phyloP scores from a whole-genome alignment of 1,140 invertebrate species.

The Metaphire vulgaris region DNA sequence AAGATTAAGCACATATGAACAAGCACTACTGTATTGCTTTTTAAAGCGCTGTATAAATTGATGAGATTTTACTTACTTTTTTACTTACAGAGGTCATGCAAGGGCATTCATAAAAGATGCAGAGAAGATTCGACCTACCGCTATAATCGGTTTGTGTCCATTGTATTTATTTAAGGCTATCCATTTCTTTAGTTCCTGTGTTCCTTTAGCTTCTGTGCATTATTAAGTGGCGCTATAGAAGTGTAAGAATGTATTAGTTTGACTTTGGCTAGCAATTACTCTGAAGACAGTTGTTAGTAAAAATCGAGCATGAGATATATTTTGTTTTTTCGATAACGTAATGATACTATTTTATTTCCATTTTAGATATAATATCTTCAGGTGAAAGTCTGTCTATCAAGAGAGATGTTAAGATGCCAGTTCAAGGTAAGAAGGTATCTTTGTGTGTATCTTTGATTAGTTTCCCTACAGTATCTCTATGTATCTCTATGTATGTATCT shows the following conservation, averaged over 20 bases:
- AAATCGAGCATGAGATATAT: not conserved
- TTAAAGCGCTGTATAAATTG: too few species aligned
- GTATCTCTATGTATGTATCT: too few species aligned
- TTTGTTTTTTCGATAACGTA: slow-evolving; percentile 9
- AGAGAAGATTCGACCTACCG: slow-evolving; percentile 83
- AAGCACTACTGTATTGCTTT: too few species aligned
- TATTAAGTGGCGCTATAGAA: too few species aligned
- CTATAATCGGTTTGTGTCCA: slow-evolving; percentile 63
- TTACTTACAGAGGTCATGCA: slow-evolving; percentile 71
- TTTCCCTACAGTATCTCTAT: too few species aligned
- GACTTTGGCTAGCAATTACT: too few species aligned
- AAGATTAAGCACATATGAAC: too few species aligned
- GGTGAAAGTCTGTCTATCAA: slow-evolving; percentile 81
- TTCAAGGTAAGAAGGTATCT: slow-evolving; percentile 58
- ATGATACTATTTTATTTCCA: slow-evolving; percentile 15
- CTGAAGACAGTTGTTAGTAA: too few species aligned
- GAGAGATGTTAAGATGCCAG: slow-evolving; percentile 72
- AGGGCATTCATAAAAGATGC: slow-evolving; percentile 89
- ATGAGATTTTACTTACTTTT: too few species aligned
- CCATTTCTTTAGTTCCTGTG: not conserved
- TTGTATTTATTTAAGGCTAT: slow-evolving; percentile 3
- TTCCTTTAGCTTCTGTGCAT: too few species aligned
- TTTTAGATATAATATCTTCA: slow-evolving; percentile 87
- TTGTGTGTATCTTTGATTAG: not conserved
- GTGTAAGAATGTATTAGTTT: too few species aligned